A percentile compares a stretch with the other conserved stretches of the same genome.
Evolutionary conservation across 2,797 vertebrate genomes (phyloP).

Genomic region (Melopsittacus undulatus): DNA sequence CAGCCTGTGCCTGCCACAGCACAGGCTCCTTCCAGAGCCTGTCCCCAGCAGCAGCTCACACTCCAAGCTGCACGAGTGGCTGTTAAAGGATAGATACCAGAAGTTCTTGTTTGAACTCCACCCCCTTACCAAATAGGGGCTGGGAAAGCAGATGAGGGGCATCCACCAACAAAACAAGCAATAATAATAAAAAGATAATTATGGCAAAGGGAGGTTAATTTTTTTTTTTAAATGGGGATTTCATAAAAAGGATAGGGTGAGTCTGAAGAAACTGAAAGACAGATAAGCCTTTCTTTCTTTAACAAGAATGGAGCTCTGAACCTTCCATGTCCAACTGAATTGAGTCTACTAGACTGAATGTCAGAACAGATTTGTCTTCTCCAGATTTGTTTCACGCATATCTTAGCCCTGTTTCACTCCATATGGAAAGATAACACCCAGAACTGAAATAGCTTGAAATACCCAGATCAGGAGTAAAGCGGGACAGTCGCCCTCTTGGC

Average conservation of each 20-base stretch:
- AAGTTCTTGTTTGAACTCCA: background rate
- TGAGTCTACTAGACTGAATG: background rate
- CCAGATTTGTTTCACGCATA: fast-evolving
- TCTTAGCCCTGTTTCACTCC: background rate
- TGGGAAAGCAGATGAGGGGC: background rate
- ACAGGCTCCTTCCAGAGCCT: conserved; percentile 59
- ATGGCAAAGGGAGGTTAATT: background rate
- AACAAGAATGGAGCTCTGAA: background rate
- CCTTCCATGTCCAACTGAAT: background rate
- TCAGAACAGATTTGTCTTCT: background rate
- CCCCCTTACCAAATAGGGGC: background rate
- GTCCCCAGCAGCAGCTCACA: conserved; percentile 62
- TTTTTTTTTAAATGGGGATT: background rate
- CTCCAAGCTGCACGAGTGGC: background rate
- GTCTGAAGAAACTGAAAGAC: background rate
- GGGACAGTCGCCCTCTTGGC: fast-evolving
- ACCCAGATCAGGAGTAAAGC: fast-evolving
- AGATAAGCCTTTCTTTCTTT: background rate
- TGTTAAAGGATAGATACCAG: background rate
- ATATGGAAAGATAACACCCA: background rate
- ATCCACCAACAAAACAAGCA: background rate
- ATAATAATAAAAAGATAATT: background rate
- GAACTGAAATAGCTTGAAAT: background rate
- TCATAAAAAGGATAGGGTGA: background rate
- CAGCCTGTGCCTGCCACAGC: conserved; percentile 4